Evolutionary conservation across 2,888 invertebrate genomes (phyloP).

Genomic region (Hedya salicella): DNA sequence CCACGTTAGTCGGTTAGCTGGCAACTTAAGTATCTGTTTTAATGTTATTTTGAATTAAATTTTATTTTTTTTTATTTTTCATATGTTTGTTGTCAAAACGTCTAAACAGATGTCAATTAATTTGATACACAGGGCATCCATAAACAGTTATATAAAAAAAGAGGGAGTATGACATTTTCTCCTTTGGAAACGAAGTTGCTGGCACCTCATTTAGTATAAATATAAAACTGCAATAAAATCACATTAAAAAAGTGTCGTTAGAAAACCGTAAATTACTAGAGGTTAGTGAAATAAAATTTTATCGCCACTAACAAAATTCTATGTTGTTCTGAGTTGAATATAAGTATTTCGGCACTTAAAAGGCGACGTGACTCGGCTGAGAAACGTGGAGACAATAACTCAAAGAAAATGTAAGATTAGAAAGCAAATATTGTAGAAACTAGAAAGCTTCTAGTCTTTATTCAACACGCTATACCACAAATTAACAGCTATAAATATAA

Average conservation of each 20-base stretch:
- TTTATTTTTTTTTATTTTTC: too few species aligned
- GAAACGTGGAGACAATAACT: not conserved
- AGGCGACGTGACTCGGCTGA: constrained; percentile 1
- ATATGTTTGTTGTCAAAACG: too few species aligned
- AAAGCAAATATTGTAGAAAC: not conserved
- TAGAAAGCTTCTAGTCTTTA: not conserved
- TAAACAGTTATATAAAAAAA: too few species aligned
- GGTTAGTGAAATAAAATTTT: not conserved
- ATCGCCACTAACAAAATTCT: not conserved
- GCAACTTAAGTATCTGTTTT: too few species aligned
- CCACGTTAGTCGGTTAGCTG: too few species aligned
- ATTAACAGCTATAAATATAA: too few species aligned
- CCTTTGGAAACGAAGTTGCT: too few species aligned
- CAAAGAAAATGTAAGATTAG: constrained; percentile 7
- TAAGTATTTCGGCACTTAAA: constrained; percentile 18
- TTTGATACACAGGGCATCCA: too few species aligned
- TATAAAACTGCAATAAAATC: not conserved
- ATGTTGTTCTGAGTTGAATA: not conserved
- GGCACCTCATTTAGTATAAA: not conserved
- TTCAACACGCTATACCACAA: not conserved
- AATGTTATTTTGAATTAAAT: too few species aligned
- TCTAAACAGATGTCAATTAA: too few species aligned
- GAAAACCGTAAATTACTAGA: constrained; percentile 12
- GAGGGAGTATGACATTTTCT: too few species aligned
- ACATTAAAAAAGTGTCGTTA: constrained; percentile 10